Percentiles rank a stretch among this genome's conserved stretches.
phyloP scores from a whole-genome alignment of 2,797 vertebrate species.

The Scyliorhinus canicula region DNA sequence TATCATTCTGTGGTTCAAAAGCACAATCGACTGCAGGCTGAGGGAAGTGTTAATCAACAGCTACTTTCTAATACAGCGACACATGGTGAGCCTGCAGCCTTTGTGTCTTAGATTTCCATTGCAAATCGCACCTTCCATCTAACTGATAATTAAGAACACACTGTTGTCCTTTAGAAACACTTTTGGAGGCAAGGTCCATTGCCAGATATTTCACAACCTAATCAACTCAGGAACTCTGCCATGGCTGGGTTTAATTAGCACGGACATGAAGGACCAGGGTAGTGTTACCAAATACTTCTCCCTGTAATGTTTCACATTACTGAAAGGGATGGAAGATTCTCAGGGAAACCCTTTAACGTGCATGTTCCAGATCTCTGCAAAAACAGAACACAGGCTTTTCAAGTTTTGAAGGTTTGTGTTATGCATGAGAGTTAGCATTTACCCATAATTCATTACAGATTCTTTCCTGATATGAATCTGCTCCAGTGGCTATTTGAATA shows the following conservation, averaged over 20 bases:
- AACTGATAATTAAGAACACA: slow-evolving; percentile 33
- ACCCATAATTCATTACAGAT: background rate
- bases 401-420: background rate
- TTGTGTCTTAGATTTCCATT: slow-evolving; percentile 18
- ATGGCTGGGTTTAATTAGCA: slow-evolving; percentile 27
- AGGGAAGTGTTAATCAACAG: slow-evolving; percentile 10
- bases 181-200: background rate
- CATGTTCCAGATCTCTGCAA: background rate
- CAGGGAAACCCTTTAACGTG: background rate
- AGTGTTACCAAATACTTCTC: background rate
- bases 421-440: background rate
- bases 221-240: slow-evolving; percentile 14
- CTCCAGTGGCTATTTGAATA: background rate
- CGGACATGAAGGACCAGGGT: background rate
- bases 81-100: slow-evolving; percentile 18
- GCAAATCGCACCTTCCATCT: slow-evolving; percentile 4
- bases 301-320: slow-evolving; percentile 5
- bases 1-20: background rate
- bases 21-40: background rate
- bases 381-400: background rate
- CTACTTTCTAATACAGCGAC: slow-evolving; percentile 7
- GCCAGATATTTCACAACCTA: slow-evolving; percentile 5
- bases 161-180: slow-evolving; percentile 16
- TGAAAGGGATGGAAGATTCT: background rate
- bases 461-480: background rate